These are phyloP conservation scores for Microctenopoma stevenorrisi DNA, from an alignment of 2,797 vertebrate genomes.

Conservation along the genomic window DNA sequence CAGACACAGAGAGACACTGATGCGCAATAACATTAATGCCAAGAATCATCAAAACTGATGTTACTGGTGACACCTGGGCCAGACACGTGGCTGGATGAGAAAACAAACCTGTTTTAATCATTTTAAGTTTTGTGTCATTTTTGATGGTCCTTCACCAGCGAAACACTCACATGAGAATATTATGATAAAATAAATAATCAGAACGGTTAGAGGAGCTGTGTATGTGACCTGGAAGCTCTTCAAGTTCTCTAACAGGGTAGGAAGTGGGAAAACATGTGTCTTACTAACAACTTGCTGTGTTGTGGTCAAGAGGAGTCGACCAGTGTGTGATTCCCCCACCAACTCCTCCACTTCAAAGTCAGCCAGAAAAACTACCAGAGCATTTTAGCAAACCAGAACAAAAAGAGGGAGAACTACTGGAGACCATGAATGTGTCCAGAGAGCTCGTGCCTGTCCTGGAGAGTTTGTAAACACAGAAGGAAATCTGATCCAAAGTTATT, in stretches of 20 bases:
- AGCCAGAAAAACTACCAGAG: not conserved
- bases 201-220: not conserved
- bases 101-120: no score
- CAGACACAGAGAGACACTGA: conserved; percentile 14
- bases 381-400: no score
- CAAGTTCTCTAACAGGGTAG: not conserved
- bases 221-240: not conserved
- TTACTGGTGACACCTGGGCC: conserved; percentile 11
- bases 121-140: no score
- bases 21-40: conserved; percentile 24
- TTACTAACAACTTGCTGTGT: not conserved
- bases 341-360: not conserved
- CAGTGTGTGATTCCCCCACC: not conserved
- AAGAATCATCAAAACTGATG: conserved; percentile 25
- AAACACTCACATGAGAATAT: not conserved
- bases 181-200: not conserved
- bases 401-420: no score
- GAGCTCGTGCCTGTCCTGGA: no score
- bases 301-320: not conserved
- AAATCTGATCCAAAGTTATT: no score
- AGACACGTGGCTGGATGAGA: not conserved
- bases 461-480: no score
- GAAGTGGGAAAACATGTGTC: conserved; percentile 5
- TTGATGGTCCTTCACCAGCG: not conserved
- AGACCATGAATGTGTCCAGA: no score